Percentiles rank a stretch among this genome's conserved stretches.
These are phyloP conservation scores for Amphipyra berbera DNA, from an alignment of 2,888 invertebrate genomes.

Conservation along the genomic window DNA sequence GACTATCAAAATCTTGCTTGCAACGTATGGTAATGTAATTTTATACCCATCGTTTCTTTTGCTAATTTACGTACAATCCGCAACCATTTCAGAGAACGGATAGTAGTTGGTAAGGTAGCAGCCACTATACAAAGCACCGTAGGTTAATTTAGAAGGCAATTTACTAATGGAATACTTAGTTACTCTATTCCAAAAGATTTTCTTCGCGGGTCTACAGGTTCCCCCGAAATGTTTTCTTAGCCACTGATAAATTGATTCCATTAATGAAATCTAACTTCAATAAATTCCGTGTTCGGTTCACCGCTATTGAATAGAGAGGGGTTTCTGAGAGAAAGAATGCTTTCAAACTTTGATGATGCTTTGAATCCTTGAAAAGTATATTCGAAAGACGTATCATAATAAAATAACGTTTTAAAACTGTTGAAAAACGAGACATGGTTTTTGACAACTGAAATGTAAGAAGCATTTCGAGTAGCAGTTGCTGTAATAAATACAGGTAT, in stretches of 20 bases:
- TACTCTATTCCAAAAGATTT: conserved; percentile 48
- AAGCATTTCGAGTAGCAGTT: conserved; percentile 8
- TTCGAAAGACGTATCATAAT: conserved; percentile 14
- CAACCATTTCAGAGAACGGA: conserved; percentile 15
- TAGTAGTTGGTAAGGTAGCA: conserved; percentile 3
- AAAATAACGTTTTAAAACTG: conserved; percentile 8
- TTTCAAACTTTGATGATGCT: conserved; percentile 22
- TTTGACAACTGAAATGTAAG: conserved; percentile 1
- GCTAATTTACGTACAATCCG: conserved; percentile 16
- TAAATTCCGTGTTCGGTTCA: conserved; percentile 50
- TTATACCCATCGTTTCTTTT: conserved; percentile 7
- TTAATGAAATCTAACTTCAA: conserved; percentile 60
- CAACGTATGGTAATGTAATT: conserved; percentile 12
- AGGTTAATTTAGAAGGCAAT: conserved; percentile 65
- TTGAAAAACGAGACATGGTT: conserved; percentile 4
- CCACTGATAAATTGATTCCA: conserved; percentile 66
- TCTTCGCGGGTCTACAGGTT: conserved; percentile 47
- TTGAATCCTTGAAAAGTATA: conserved; percentile 18
- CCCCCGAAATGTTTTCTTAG: conserved; percentile 58
- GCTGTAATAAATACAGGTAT: conserved; percentile 1
- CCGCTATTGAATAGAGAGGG: conserved; percentile 52
- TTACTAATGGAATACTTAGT: conserved; percentile 64
- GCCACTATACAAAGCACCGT: conserved; percentile 26
- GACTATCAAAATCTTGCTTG: not conserved
- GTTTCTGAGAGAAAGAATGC: conserved; percentile 25